Conservation (phyloP, 2,113 vertebrate species). For the Rattus norvegicus region GRCr8 NC_086019.1:184737001-184737500, state of each 20-base stretch:
- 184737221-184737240: background rate
- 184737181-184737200: background rate
- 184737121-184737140: background rate
- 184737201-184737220: slow-evolving; percentile 22
- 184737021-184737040: background rate
- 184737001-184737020: background rate
- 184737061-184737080: accelerated
- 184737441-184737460: background rate
- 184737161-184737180: background rate
- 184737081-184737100: background rate
- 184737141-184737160: background rate
- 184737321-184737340: background rate
- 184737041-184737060: background rate
- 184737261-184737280: background rate
- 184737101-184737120: background rate
- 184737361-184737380: background rate
- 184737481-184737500: background rate
- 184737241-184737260: background rate
- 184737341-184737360: background rate
- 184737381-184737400: background rate
- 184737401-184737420: background rate
- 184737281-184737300: background rate
- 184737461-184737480: background rate
- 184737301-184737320: background rate
- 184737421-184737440: background rate